Conservation (phyloP, 2,797 vertebrate genomes). For the Salarias fasciatus region DNA sequence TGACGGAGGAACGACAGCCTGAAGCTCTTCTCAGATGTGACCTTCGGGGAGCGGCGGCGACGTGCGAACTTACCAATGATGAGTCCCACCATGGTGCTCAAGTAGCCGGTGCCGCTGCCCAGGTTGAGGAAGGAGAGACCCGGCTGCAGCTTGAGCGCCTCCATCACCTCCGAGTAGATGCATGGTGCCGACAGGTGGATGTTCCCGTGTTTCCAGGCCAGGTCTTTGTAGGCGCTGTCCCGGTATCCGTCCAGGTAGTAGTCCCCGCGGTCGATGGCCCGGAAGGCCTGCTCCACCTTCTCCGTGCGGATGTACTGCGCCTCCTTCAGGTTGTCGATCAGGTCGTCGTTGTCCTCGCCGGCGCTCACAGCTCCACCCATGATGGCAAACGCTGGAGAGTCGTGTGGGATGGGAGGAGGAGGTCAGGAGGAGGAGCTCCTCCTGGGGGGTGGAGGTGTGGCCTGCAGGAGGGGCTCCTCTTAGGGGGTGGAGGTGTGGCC, state of each 20-base stretch:
- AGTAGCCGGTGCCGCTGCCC: conserved; percentile 96
- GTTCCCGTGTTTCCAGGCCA: conserved; percentile 97
- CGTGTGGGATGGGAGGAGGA: too few relatives aligned
- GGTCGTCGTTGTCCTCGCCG: conserved; percentile 95
- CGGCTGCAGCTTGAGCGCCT: conserved; percentile 94
- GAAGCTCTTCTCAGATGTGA: too few relatives aligned
- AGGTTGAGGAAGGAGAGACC: conserved; percentile 96
- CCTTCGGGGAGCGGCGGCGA: too few relatives aligned
- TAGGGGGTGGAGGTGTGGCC: too few relatives aligned
- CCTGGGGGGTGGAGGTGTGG: too few relatives aligned
- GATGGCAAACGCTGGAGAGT: conserved; percentile 49
- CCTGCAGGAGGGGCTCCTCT: too few relatives aligned
- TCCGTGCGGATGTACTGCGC: conserved; percentile 95
- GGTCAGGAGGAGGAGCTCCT: too few relatives aligned
- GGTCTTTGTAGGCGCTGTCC: conserved; percentile 95
- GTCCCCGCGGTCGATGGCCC: conserved; percentile 93
- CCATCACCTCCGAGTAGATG: conserved; percentile 99
- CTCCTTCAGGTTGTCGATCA: conserved; percentile 97
- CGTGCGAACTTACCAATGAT: conserved; percentile 85
- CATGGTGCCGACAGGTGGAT: conserved; percentile 97
- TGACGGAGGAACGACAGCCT: too few relatives aligned
- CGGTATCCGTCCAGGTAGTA: conserved; percentile 96
- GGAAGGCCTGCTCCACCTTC: conserved; percentile 93
- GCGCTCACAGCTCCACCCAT: conserved; percentile 98
- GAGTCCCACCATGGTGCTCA: conserved; percentile 98